Base-by-base conservation (phyloP, 2,113 vertebrate genomes). In the Sebastes fasciatus region DNA sequence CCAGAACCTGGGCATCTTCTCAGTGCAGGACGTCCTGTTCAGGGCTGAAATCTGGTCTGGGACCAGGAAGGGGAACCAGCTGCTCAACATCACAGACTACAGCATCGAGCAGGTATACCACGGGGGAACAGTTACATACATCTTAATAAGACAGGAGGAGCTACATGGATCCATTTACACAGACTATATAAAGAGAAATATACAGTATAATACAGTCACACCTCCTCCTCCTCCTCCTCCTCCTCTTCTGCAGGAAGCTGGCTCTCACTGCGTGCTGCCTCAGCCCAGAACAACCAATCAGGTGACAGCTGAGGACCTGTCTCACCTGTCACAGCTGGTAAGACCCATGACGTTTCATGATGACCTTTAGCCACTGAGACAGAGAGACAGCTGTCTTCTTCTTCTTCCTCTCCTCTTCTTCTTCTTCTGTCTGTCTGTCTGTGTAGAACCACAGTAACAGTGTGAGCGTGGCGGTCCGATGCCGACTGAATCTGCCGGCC, bases 1-100 rank as follows among this genome's bases (percentile, higher is more conserved):
- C 52, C 97, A 97, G 88, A 99, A 99, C 86, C 79, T 98, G 88
- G 97, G 97, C 3, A 86, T 96, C 23, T 98, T 98, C 87, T 88
- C 96, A 0, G 89, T 99, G 42, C 92, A 93, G 0, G 94, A 95
- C 1, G 66, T 98, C 57, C 88, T 88, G 64, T 90, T 99, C 88
- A 95, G 92, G 52, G 90, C 97, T 42, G 96, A 96, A 0, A 0
- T 97, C 19, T 98, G 97, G 0, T 89, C 96, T 0, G 93, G 96
- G 84, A 98, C 97, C 13, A 76, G 83, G 45, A 86, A 79, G 0
- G 95, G 95, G 48, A 97, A 97, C 90, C 96, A 87, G 48, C 95
- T 99, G 61, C 66, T 99, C 86, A 86, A 95, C 66, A 91, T 99
- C 34, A 92, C 90, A 0, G 90, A 95, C 23, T 95, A 95, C 88